Evolutionary conservation across 2,113 vertebrate genomes (phyloP).

Genomic region (Casuarius casuarius): DNA sequence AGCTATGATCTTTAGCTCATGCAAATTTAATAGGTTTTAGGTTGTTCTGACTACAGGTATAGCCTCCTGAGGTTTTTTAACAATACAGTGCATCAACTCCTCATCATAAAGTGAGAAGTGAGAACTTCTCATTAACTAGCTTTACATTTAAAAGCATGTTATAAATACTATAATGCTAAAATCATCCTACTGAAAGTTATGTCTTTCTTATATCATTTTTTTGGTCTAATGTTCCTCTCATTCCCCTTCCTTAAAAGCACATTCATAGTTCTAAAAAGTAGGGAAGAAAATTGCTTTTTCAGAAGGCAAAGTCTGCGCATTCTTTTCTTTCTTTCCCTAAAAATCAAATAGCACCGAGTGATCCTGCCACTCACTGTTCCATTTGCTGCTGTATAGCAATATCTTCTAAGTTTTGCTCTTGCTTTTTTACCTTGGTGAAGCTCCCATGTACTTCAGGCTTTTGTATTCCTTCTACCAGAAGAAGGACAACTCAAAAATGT

Average conservation of each 20-base stretch:
- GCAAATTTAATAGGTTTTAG: background rate
- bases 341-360: background rate
- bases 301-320: background rate
- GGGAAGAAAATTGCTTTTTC: background rate
- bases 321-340: background rate
- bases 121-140: background rate
- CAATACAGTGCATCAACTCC: background rate
- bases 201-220: background rate
- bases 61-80: background rate
- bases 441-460: background rate
- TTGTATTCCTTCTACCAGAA: background rate
- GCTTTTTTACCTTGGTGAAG: background rate
- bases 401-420: background rate
- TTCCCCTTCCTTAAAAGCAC: background rate
- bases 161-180: background rate
- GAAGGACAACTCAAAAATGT: background rate
- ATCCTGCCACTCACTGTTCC: background rate
- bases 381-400: background rate
- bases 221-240: background rate
- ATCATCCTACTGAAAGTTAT: background rate
- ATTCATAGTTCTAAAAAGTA: background rate
- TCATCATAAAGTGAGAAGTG: background rate
- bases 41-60: background rate
- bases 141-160: background rate
- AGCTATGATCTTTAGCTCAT: background rate